These are phyloP conservation scores for Zosterops lateralis DNA, from an alignment of 2,113 vertebrate genomes.

Conservation along the genomic window DNA sequence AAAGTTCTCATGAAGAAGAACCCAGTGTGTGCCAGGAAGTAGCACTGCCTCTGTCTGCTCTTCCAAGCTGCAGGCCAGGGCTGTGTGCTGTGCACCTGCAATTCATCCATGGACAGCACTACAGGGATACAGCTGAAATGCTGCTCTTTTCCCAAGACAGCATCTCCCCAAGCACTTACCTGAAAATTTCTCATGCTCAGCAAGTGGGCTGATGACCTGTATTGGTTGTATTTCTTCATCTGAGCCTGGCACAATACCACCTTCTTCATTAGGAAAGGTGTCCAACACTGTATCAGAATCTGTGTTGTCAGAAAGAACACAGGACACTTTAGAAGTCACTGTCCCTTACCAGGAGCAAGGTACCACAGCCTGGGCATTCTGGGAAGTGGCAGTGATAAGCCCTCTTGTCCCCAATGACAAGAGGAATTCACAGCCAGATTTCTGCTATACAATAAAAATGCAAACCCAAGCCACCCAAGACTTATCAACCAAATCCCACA, in stretches of 20 bases:
- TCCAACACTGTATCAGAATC: too few species aligned
- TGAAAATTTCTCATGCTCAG: rapidly evolving
- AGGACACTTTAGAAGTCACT: rapidly evolving
- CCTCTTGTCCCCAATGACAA: rapidly evolving
- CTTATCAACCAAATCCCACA: background rate
- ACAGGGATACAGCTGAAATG: background rate
- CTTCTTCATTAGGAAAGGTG: rapidly evolving
- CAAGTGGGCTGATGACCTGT: background rate
- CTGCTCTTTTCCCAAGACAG: rapidly evolving
- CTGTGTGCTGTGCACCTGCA: too few species aligned
- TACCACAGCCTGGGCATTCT: rapidly evolving
- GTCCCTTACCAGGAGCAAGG: rapidly evolving
- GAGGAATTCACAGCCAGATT: rapidly evolving
- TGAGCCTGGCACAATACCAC: rapidly evolving
- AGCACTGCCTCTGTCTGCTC: background rate
- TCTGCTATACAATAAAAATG: background rate
- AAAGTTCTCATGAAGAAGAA: background rate
- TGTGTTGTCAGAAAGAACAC: rapidly evolving
- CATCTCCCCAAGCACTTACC: background rate
- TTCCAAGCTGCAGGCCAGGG: background rate
- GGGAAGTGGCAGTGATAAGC: background rate
- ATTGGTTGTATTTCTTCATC: background rate
- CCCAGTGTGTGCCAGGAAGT: background rate
- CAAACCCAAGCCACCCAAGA: background rate
- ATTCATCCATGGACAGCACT: background rate